A percentile compares a stretch with the other conserved stretches of the same genome.
These are phyloP conservation scores for Arvicanthis niloticus DNA, from an alignment of 2,113 vertebrate species.

Conservation along the genomic window DNA sequence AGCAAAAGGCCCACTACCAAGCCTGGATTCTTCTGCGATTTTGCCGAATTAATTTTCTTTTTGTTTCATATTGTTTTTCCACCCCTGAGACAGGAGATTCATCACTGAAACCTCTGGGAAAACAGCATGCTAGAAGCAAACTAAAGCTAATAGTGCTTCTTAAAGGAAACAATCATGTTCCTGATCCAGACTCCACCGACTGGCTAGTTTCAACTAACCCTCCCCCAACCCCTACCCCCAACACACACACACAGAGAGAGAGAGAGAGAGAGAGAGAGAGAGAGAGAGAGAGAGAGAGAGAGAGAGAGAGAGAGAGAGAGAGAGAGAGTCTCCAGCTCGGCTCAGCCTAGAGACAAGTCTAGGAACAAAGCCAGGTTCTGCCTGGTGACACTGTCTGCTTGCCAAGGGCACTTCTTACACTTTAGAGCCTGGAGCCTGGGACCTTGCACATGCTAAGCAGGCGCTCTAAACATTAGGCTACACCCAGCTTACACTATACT, in stretches of 20 bases:
- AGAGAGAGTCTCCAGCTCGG: no score
- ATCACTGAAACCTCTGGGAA: conserved; percentile 60
- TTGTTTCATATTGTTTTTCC: conserved; percentile 66
- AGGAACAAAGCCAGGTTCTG: background rate
- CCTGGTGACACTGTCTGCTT: background rate
- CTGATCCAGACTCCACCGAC: conserved; percentile 18
- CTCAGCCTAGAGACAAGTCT: background rate
- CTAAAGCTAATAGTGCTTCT: conserved; percentile 53
- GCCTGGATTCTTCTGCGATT: conserved; percentile 64
- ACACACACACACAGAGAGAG: no score
- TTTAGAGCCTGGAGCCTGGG: background rate
- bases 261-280: no score
- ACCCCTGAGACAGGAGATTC: conserved; percentile 63
- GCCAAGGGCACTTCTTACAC: background rate
- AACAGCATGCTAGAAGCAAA: conserved; percentile 56
- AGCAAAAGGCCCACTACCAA: conserved; percentile 66
- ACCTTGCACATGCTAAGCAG: background rate
- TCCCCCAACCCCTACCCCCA: background rate
- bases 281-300: no score
- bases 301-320: no score
- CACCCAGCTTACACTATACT: background rate
- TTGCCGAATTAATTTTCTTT: conserved; percentile 69
- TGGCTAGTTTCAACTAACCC: background rate
- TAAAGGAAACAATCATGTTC: conserved; percentile 45
- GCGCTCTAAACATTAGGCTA: background rate